These are phyloP conservation scores for Perca schrenkii DNA, from an alignment of 2,113 vertebrate species.

Conservation along the genomic window DNA sequence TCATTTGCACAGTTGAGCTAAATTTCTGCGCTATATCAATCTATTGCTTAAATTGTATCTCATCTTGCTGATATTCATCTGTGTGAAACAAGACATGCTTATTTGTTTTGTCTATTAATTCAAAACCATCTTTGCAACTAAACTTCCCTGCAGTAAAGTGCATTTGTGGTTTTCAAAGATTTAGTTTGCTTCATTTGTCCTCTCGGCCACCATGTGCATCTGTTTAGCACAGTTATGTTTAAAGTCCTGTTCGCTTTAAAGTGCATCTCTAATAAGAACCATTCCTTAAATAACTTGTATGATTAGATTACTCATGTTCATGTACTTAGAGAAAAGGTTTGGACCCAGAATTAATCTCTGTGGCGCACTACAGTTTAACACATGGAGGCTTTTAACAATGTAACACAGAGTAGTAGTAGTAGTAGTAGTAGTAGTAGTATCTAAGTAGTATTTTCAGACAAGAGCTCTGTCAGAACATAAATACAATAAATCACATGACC, in stretches of 20 bases:
- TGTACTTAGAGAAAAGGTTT: slow-evolving; percentile 21
- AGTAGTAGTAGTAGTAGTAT: not conserved
- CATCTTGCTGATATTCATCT: not conserved
- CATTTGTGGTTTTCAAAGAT: slow-evolving; percentile 37
- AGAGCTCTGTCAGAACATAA: slow-evolving; percentile 30
- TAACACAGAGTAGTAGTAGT: not conserved
- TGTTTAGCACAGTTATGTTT: slow-evolving; percentile 34
- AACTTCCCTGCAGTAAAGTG: not conserved
- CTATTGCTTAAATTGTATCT: not conserved
- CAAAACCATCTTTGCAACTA: not conserved
- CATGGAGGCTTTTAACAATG: slow-evolving; percentile 31
- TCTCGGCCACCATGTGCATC: slow-evolving; percentile 22
- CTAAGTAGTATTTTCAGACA: slow-evolving; percentile 17
- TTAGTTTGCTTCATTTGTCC: slow-evolving; percentile 26
- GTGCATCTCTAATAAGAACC: slow-evolving; percentile 35
- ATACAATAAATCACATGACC: slow-evolving; percentile 30
- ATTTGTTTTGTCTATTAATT: slow-evolving; percentile 12
- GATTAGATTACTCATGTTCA: slow-evolving; percentile 41
- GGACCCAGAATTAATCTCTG: slow-evolving; percentile 29
- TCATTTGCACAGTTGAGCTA: not conserved
- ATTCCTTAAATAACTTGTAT: slow-evolving; percentile 36
- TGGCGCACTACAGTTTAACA: slow-evolving; percentile 36
- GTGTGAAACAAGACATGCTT: not conserved
- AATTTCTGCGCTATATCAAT: not conserved
- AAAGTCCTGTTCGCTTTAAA: slow-evolving; percentile 35